Percentiles rank a stretch among this genome's conserved stretches.
Evolutionary conservation across 2,797 vertebrate genomes (phyloP).

Genomic region (Alauda arvensis): DNA sequence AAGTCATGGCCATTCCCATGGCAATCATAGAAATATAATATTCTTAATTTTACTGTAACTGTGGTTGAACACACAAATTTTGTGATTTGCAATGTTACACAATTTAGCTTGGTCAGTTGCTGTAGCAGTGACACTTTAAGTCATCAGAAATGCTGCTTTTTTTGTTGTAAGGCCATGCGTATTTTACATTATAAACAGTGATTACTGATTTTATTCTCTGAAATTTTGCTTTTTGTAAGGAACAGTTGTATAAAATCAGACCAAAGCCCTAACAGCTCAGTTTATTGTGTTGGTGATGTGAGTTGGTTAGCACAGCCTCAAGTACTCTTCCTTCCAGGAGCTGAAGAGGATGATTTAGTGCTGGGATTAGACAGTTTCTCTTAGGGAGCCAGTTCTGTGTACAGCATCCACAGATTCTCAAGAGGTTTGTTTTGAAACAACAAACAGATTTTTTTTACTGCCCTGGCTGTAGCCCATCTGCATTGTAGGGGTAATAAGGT

Average conservation of each 20-base stretch:
- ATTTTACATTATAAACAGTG: not conserved
- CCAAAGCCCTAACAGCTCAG: not conserved
- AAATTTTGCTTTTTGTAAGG: not conserved
- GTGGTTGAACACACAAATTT: not conserved
- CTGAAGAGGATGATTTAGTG: not conserved
- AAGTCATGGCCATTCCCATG: not conserved
- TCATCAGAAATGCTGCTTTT: not conserved
- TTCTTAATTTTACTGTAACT: not conserved
- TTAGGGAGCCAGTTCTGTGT: not conserved
- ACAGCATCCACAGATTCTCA: not conserved
- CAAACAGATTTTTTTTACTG: accelerated
- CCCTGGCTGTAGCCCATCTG: not conserved
- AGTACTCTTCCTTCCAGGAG: not conserved
- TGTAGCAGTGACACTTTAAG: not conserved
- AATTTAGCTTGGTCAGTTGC: not conserved
- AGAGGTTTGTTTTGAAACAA: not conserved
- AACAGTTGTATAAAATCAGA: not conserved
- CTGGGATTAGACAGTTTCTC: not conserved
- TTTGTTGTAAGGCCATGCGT: not conserved
- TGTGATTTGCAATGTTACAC: not conserved
- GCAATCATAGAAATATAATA: not conserved
- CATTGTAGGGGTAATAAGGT: not conserved
- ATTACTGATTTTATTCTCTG: not conserved
- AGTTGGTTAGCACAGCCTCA: not conserved
- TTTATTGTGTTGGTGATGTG: not conserved